Evolutionary conservation across 2,797 vertebrate species (phyloP).

Genomic region (Trichosurus vulpecula): DNA sequence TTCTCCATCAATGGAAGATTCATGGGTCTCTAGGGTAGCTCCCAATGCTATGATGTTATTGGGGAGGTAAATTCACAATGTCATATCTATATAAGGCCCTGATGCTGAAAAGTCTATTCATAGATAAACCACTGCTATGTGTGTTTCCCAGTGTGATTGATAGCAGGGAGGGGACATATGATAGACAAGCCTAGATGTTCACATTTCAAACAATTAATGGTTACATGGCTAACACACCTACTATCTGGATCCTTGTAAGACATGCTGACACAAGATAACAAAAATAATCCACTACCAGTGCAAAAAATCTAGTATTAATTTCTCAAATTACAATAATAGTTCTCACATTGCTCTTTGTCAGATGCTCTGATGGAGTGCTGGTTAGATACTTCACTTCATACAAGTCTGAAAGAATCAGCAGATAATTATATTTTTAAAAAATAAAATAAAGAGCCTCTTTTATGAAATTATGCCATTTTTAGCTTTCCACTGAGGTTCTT

Average conservation of each 20-base stretch:
- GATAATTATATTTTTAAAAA: background rate
- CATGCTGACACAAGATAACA: slow-evolving; percentile 47
- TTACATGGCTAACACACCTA: background rate
- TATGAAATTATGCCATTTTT: slow-evolving; percentile 11
- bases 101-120: background rate
- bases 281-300: slow-evolving; percentile 43
- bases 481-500: background rate
- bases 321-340: slow-evolving; percentile 15
- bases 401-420: background rate
- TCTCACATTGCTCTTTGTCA: background rate
- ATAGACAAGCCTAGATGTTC: slow-evolving; percentile 37
- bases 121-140: slow-evolving; percentile 39
- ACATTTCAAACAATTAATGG: slow-evolving; percentile 54
- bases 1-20: background rate
- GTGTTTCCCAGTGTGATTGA: slow-evolving; percentile 15
- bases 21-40: background rate
- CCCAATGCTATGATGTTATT: background rate
- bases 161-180: slow-evolving; percentile 7
- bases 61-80: background rate
- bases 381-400: background rate
- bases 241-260: slow-evolving; percentile 6
- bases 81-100: background rate
- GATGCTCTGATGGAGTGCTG: background rate
- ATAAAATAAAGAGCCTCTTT: background rate
- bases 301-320: slow-evolving; percentile 44